A percentile compares a stretch with the other conserved stretches of the same genome.
phyloP scores from a whole-genome alignment of 1,140 invertebrate species.

The Drosophila albomicans region DNA sequence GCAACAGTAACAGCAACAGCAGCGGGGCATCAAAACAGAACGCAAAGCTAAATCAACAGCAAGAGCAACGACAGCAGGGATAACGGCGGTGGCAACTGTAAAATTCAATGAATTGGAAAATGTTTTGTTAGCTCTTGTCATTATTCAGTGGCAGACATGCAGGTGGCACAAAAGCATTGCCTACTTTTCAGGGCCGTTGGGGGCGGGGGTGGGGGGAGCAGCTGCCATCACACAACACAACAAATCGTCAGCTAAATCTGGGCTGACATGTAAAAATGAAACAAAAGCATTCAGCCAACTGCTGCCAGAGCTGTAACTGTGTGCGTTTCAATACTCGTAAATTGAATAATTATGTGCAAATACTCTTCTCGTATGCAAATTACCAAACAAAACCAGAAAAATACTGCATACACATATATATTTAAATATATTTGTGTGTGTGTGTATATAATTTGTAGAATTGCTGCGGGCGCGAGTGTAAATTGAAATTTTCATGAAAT shows the following conservation, averaged over 20 bases:
- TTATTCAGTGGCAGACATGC: slow-evolving; percentile 66
- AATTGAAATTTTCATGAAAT: slow-evolving; percentile 58
- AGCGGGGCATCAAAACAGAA: slow-evolving; percentile 36
- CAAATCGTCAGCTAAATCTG: slow-evolving; percentile 56
- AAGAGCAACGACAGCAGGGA: slow-evolving; percentile 26
- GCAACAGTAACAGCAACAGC: slow-evolving; percentile 28
- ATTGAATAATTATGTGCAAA: slow-evolving; percentile 78
- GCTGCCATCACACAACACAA: slow-evolving; percentile 18
- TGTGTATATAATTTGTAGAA: neutral
- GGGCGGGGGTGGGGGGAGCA: slow-evolving; percentile 10
- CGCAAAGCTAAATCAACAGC: slow-evolving; percentile 57
- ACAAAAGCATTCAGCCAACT: slow-evolving; percentile 47
- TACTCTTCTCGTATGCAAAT: slow-evolving; percentile 35
- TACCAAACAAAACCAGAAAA: slow-evolving; percentile 14
- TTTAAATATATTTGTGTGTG: neutral
- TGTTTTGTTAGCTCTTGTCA: slow-evolving; percentile 78
- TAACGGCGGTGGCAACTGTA: slow-evolving; percentile 69
- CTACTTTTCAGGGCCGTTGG: slow-evolving; percentile 36
- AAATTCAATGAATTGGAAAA: slow-evolving; percentile 85
- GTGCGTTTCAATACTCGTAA: slow-evolving; percentile 38
- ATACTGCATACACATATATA: neutral
- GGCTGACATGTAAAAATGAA: slow-evolving; percentile 54
- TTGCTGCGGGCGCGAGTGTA: slow-evolving; percentile 45
- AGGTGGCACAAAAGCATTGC: slow-evolving; percentile 55
- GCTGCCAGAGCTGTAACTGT: slow-evolving; percentile 25